Percentiles rank a stretch among this genome's conserved stretches.
Conservation (phyloP, 1,140 invertebrate species). For the Bombus confusus region DNA sequence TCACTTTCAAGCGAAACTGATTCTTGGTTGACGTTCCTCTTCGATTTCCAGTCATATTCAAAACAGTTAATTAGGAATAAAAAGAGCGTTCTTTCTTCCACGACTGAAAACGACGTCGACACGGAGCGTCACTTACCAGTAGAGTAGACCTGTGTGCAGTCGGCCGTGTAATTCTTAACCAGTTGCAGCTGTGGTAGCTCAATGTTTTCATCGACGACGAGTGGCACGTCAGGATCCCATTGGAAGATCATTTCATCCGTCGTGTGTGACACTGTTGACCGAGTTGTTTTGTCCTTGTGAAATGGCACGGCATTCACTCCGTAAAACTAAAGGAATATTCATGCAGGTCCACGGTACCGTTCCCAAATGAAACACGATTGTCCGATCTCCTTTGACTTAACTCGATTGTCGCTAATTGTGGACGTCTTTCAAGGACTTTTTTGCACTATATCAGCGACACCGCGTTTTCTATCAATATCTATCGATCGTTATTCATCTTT, state of each 20-base stretch:
- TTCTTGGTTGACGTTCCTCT: background rate
- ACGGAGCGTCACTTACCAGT: slow-evolving; percentile 85
- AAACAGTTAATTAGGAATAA: slow-evolving; percentile 20
- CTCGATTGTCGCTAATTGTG: background rate
- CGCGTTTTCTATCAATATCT: background rate
- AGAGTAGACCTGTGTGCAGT: slow-evolving; percentile 94
- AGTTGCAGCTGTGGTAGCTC: slow-evolving; percentile 93
- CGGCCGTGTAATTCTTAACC: slow-evolving; percentile 92
- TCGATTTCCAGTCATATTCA: background rate
- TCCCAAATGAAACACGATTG: background rate
- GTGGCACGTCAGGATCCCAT: slow-evolving; percentile 93
- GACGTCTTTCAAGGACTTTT: background rate
- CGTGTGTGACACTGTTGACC: slow-evolving; percentile 91
- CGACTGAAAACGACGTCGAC: background rate
- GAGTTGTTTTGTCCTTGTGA: slow-evolving; percentile 57
- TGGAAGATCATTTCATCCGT: slow-evolving; percentile 95
- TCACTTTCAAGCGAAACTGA: background rate
- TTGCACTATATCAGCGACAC: background rate
- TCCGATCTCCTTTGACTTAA: background rate
- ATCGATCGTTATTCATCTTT: too few relatives aligned
- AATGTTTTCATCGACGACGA: slow-evolving; percentile 95
- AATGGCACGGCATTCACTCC: slow-evolving; percentile 26
- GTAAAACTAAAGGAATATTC: slow-evolving; percentile 28
- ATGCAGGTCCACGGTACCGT: slow-evolving; percentile 15
- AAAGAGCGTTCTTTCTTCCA: background rate